Evolutionary conservation across 2,797 vertebrate genomes (phyloP), one percentile per base, ranked within the genome.

Genomic region (Scarus forsteni): DNA sequence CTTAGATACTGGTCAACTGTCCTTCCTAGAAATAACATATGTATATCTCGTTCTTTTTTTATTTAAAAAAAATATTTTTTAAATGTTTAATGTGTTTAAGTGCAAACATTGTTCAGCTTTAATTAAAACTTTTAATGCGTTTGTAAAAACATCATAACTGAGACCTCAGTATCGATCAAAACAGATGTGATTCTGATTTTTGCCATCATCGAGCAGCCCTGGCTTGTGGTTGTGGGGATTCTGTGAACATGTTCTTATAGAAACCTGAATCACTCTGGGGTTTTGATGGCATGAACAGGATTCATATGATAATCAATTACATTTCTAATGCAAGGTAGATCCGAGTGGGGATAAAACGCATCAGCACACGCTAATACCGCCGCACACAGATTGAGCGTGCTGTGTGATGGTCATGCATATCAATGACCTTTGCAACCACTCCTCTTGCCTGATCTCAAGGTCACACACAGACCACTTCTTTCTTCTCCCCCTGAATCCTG

Each of bases 401-500:
- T 27, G 27, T 27, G 27, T 27, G 64, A 58, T 80, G 77, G 81
- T 77, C 57, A 53, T 73, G 85, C 86, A 91, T 87, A 89, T 85
- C 87, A 88, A 90, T 74, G 84, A 85, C 89, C 89, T 90, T 78
- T 87, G 84, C 74, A 77, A 61, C 57, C 0, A 11, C 75, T 78
- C 60, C 53, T 70, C 36, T 60, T 49, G 81, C 75, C 75, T 67
- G 67, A 78, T 79, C 75, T 85, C 88, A 90, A 92, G 91, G 91
- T 92, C 87, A 80, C 67, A 64, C 73, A 78, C 79, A 72, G 72
- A 75, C 73, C 67, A 39, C 60, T 72, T 71, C 52, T 73, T 76
- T 81, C 71, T 87, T 76, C 70, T 61, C 27, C 38, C 38, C 61
- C 75, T 44, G 50, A 34, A 57, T 54, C 63, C 60, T 49, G 57